These are phyloP conservation scores for Drosophila persimilis DNA, from an alignment of 1,140 invertebrate genomes.

Conservation along the genomic window DNA sequence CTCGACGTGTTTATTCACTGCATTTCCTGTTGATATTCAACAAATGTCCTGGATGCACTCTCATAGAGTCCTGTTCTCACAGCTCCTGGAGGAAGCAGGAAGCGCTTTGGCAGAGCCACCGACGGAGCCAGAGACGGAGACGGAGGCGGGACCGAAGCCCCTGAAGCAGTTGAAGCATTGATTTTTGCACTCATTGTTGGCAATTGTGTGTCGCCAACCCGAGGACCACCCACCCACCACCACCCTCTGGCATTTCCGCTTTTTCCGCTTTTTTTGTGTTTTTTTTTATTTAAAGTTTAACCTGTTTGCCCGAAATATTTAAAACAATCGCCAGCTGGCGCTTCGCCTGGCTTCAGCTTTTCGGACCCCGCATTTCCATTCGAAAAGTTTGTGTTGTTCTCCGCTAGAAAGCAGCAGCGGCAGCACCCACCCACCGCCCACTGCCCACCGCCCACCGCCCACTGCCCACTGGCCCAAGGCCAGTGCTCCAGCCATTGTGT, in stretches of 20 bases:
- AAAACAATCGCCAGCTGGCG: conserved; percentile 5
- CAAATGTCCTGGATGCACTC: conserved; percentile 50
- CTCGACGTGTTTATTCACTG: conserved; percentile 78
- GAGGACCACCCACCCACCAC: no score
- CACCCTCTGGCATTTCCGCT: not conserved
- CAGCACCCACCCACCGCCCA: no score
- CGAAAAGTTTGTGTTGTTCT: no score
- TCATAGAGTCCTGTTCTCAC: conserved; percentile 11
- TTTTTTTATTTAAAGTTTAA: not conserved
- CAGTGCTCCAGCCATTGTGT: conserved; percentile 2
- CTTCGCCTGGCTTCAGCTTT: no score
- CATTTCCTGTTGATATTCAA: conserved; percentile 82
- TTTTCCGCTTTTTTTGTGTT: not conserved
- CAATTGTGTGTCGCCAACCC: conserved; percentile 6
- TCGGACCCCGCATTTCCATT: no score
- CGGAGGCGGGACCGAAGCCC: not conserved
- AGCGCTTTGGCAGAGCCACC: conserved; percentile 48
- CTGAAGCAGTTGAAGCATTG: conserved; percentile 52
- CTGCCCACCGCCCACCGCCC: not conserved
- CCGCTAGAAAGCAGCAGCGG: no score
- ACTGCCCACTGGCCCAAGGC: conserved; percentile 2
- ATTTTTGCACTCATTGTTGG: conserved; percentile 72
- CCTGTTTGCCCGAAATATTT: not conserved
- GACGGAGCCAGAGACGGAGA: conserved; percentile 5
- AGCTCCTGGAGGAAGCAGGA: conserved; percentile 64